These are phyloP conservation scores for Globicephala melas DNA, from an alignment of 2,113 vertebrate species.

Conservation along the genomic window DNA sequence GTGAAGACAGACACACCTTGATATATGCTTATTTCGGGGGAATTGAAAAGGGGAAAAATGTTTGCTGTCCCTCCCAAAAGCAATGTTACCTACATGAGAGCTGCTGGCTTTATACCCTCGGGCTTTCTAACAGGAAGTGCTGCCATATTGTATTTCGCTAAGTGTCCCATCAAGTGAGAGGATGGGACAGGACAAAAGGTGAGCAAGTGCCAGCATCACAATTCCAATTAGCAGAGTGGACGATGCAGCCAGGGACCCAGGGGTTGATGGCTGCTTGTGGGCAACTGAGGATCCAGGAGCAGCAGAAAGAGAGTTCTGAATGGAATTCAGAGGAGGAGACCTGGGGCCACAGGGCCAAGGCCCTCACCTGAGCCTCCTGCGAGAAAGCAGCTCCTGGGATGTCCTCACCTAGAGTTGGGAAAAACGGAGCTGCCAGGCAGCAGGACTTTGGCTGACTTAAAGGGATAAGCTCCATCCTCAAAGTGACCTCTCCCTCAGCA, in stretches of 20 bases:
- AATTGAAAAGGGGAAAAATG: not conserved
- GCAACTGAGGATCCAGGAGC: not conserved
- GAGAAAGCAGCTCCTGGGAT: accelerated
- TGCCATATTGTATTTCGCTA: not conserved
- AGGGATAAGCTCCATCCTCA: not conserved
- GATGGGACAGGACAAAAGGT: not conserved
- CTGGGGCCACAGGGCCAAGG: accelerated
- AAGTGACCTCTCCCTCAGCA: not conserved
- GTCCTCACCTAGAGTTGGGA: not conserved
- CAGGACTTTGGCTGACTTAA: not conserved
- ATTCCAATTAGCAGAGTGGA: too few species aligned
- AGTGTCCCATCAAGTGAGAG: not conserved
- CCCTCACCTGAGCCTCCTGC: not conserved
- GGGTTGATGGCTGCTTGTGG: accelerated
- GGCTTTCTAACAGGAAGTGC: not conserved
- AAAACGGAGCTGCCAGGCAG: not conserved
- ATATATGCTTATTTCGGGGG: not conserved
- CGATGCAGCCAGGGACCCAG: not conserved
- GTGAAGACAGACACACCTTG: not conserved
- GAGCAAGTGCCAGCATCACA: too few species aligned
- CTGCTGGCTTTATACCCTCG: not conserved
- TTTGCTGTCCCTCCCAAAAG: not conserved
- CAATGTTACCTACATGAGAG: not conserved
- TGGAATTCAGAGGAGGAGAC: accelerated
- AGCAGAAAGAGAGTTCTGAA: too few species aligned